phyloP scores from a whole-genome alignment of 2,888 invertebrate genomes.

The Zhuqinia jingwanae region DNA sequence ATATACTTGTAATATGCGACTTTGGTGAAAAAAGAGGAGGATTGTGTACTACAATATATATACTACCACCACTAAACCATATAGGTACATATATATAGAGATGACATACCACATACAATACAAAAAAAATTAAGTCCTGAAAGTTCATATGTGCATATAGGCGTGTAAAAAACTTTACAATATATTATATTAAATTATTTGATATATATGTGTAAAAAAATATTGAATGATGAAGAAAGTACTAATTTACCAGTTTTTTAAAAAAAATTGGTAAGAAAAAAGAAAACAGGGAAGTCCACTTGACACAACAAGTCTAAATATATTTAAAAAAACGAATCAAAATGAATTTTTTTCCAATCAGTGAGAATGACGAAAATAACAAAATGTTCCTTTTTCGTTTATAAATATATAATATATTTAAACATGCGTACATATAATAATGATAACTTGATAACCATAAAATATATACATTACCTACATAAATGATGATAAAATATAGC shows the following conservation, averaged over 20 bases:
- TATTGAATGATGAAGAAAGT: neutral
- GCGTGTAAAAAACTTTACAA: neutral
- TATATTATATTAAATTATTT: neutral
- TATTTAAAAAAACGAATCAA: constrained; percentile 18
- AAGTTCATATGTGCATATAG: neutral
- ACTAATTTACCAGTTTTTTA: neutral
- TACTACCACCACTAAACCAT: neutral
- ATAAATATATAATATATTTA: neutral
- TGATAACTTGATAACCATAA: neutral
- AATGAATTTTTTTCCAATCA: constrained; percentile 46
- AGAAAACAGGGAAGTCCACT: constrained; percentile 22
- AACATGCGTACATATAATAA: neutral
- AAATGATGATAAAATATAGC: neutral
- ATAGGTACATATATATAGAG: neutral
- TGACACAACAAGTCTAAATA: neutral
- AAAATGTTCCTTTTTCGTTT: constrained; percentile 42
- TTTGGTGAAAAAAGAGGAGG: too few species aligned
- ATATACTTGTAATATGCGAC: too few species aligned
- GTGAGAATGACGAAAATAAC: constrained; percentile 47
- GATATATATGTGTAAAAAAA: neutral
- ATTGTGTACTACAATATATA: too few species aligned
- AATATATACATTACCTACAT: neutral
- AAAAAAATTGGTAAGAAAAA: constrained; percentile 14
- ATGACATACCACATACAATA: too few species aligned
- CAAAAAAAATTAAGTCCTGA: neutral